These are phyloP conservation scores for Porites lutea DNA, from an alignment of 64 coral and sea anemone genomes.

Conservation along the genomic window DNA sequence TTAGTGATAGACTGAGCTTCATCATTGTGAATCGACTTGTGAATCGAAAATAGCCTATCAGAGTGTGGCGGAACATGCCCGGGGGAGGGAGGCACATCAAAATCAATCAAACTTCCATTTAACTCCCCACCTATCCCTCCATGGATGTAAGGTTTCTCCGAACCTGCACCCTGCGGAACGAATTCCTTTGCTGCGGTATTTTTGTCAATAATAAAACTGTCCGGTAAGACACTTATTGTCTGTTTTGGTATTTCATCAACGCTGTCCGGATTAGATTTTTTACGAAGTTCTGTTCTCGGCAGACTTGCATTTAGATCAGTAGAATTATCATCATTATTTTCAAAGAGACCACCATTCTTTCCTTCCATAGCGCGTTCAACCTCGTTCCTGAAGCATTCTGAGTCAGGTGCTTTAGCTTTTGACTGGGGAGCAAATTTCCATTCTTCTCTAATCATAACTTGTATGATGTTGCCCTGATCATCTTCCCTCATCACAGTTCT, in stretches of 20 bases:
- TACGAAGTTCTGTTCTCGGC: neutral
- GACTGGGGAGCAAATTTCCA: too few species aligned
- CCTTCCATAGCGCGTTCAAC: neutral
- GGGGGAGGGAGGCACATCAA: conserved; percentile 38
- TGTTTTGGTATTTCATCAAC: neutral
- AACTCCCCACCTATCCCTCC: neutral
- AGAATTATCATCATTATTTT: neutral
- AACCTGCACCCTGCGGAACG: neutral
- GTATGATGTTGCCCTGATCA: neutral
- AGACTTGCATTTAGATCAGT: neutral
- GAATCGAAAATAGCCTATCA: neutral
- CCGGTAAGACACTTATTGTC: too few species aligned
- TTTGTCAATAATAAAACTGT: neutral
- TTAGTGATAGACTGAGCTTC: neutral
- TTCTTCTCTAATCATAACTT: neutral
- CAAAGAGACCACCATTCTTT: neutral
- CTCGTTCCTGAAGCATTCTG: neutral
- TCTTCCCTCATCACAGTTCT: neutral
- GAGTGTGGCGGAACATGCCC: conserved; percentile 11
- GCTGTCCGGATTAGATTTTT: neutral
- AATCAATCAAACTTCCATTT: neutral
- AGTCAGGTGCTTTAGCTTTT: neutral
- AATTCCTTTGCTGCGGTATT: neutral
- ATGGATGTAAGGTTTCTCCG: neutral
- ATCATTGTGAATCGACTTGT: neutral